Conservation (phyloP, 1,140 invertebrate species). For the Asbolus verrucosus region DNA sequence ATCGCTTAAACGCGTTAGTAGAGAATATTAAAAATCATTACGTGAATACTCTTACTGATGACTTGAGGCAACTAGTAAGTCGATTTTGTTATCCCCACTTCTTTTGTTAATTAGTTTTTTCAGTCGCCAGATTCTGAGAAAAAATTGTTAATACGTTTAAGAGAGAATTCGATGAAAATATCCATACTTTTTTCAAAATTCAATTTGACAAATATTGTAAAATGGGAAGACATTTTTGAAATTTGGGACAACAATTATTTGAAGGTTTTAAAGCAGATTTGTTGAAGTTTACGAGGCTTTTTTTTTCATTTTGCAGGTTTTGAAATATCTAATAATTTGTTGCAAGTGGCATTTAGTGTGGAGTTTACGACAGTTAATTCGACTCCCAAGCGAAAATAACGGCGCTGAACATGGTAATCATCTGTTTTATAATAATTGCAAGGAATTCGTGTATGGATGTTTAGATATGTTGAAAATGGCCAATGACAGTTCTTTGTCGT, state of each 20-base stretch:
- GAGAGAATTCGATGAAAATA: slow-evolving; percentile 4
- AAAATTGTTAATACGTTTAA: slow-evolving; percentile 16
- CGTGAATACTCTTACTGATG: neutral
- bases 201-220: slow-evolving; percentile 21
- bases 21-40: slow-evolving; percentile 3
- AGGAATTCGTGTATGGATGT: slow-evolving; percentile 35
- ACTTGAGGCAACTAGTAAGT: slow-evolving; percentile 9
- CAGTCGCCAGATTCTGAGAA: neutral
- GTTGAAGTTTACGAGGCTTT: neutral
- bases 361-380: slow-evolving; percentile 38
- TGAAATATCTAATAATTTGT: slow-evolving; percentile 25
- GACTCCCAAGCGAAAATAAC: neutral
- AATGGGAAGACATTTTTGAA: slow-evolving; percentile 33
- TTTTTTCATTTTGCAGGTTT: neutral
- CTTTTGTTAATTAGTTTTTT: neutral
- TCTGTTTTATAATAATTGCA: slow-evolving; percentile 25
- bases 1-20: neutral
- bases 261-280: neutral
- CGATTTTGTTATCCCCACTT: neutral
- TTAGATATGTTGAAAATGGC: slow-evolving; percentile 36
- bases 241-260: slow-evolving; percentile 15
- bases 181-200: slow-evolving; percentile 33
- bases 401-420: neutral
- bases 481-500: neutral
- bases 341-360: slow-evolving; percentile 43